phyloP scores from a whole-genome alignment of 2,797 vertebrate genomes.

The Hafferia zeledoni region DNA sequence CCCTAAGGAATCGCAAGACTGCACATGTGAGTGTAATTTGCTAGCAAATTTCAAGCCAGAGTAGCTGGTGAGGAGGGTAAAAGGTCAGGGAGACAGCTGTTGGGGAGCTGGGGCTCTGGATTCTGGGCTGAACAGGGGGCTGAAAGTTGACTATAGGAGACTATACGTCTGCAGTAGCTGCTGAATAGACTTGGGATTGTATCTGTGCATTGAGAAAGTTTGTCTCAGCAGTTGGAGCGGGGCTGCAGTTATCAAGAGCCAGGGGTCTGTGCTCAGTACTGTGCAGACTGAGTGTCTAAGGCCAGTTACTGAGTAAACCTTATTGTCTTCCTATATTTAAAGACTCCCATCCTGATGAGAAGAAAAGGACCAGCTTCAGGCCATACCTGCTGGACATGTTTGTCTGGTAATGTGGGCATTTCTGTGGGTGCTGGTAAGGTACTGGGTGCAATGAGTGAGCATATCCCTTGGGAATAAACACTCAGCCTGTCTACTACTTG shows the following conservation, averaged over 20 bases:
- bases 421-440: not conserved
- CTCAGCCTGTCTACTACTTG: not conserved
- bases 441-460: too few species aligned
- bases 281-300: not conserved
- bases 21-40: not conserved
- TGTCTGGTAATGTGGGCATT: not conserved
- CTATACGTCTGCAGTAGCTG: not conserved
- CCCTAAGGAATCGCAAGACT: not conserved
- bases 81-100: not conserved
- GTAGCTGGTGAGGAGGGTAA: not conserved
- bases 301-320: not conserved
- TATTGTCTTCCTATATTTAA: not conserved
- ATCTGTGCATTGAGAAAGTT: not conserved
- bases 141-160: not conserved
- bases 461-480: not conserved
- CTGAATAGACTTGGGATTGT: not conserved
- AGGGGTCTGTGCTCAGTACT: not conserved
- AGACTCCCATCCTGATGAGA: not conserved
- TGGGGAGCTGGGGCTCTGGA: not conserved
- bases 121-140: not conserved
- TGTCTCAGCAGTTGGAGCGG: not conserved
- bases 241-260: accelerated
- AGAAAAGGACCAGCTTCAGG: not conserved
- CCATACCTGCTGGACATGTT: not conserved
- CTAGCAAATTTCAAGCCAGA: not conserved